These are phyloP conservation scores for Agapostemon virescens DNA, from an alignment of 2,888 invertebrate species.

Conservation along the genomic window DNA sequence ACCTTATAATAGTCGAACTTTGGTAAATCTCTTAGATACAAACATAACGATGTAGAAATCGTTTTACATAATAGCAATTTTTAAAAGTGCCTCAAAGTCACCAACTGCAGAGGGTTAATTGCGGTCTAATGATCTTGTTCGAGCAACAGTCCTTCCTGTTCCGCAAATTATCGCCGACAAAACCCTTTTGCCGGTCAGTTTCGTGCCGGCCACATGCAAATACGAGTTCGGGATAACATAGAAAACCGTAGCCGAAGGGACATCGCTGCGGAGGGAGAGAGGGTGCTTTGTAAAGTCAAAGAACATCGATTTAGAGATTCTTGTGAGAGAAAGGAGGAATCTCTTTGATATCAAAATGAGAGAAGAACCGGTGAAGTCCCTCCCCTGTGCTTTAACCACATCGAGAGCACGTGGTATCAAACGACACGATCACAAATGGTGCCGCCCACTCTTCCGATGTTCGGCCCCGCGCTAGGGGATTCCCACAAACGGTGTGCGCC, in stretches of 20 bases:
- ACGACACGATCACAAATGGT: constrained; percentile 54
- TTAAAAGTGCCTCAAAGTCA: no score
- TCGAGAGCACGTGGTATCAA: constrained; percentile 67
- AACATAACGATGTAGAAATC: no score
- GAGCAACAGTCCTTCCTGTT: constrained; percentile 34
- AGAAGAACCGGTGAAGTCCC: constrained; percentile 39
- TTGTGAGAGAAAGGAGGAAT: constrained; percentile 36
- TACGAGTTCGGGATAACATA: constrained; percentile 47
- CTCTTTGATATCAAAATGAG: constrained; percentile 70
- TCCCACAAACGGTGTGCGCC: constrained; percentile 41
- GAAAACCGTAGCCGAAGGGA: constrained; percentile 48
- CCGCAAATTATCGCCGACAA: constrained; percentile 52
- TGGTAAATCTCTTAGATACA: no score
- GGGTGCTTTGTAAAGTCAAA: constrained; percentile 68
- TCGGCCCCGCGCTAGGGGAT: constrained; percentile 53
- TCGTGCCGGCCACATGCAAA: constrained; percentile 23
- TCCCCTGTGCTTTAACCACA: constrained; percentile 59
- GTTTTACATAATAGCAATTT: no score
- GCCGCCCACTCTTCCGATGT: constrained; percentile 58
- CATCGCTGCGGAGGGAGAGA: constrained; percentile 37
- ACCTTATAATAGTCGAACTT: no score
- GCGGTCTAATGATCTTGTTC: constrained; percentile 47
- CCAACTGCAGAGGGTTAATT: constrained; percentile 31
- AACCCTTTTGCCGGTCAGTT: constrained; percentile 49
- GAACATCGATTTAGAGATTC: constrained; percentile 67